Conservation (phyloP, 2,888 invertebrate genomes). For the Rhamnusium bicolor region DNA sequence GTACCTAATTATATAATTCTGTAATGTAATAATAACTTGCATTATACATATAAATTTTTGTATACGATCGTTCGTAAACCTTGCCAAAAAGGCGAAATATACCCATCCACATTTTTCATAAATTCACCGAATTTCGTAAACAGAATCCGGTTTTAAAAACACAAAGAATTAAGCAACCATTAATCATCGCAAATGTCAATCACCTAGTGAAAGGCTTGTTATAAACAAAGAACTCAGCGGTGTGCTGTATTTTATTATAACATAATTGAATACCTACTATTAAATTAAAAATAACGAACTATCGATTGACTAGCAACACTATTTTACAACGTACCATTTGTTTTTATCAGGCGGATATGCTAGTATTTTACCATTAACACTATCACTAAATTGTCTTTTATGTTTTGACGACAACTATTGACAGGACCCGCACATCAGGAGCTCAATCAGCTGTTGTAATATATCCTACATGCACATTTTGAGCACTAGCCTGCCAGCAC, state of each 20-base stretch:
- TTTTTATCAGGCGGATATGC: not conserved
- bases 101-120: too few species aligned
- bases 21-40: too few species aligned
- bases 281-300: conserved; percentile 4
- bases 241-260: not conserved
- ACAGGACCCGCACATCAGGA: conserved; percentile 3
- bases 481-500: conserved; percentile 2
- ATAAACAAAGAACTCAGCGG: conserved; percentile 16
- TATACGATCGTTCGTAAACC: too few species aligned
- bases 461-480: conserved; percentile 20
- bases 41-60: too few species aligned
- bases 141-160: too few species aligned
- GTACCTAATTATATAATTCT: too few species aligned
- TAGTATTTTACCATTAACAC: not conserved
- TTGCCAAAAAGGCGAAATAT: too few species aligned
- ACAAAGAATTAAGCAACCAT: not conserved
- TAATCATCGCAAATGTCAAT: not conserved
- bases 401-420: not conserved
- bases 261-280: not conserved
- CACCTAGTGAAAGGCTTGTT: not conserved
- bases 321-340: conserved; percentile 9
- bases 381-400: conserved; percentile 21
- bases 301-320: conserved; percentile 17
- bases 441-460: conserved; percentile 18
- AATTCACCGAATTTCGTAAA: too few species aligned